Evolutionary conservation across 2,888 invertebrate genomes (phyloP).

Genomic region (Brachynemurus nebulosus): DNA sequence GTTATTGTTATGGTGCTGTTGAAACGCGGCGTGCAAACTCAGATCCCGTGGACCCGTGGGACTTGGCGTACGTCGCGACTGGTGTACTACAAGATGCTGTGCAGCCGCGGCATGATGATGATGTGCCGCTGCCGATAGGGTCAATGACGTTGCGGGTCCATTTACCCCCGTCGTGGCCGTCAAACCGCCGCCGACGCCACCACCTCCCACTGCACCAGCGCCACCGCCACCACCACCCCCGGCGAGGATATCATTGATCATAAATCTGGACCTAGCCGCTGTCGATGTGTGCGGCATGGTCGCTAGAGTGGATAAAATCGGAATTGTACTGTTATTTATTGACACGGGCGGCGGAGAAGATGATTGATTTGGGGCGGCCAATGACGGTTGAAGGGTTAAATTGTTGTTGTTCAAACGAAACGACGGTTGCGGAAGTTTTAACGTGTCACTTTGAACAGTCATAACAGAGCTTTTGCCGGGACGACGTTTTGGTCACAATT

Average conservation of each 20-base stretch:
- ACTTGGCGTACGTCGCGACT: constrained; percentile 36
- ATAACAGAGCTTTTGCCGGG: constrained; percentile 31
- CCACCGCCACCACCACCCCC: constrained; percentile 40
- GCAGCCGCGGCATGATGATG: no score
- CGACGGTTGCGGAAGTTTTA: constrained; percentile 17
- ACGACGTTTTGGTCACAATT: no score
- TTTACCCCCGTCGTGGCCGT: no score
- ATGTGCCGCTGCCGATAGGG: no score
- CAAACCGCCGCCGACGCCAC: no score
- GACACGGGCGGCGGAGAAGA: no score
- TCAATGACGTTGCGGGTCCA: constrained; percentile 22
- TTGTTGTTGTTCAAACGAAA: no score
- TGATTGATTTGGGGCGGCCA: no score
- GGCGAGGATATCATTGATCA: constrained; percentile 79
- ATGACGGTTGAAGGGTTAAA: no score
- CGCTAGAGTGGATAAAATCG: constrained; percentile 16
- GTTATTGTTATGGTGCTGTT: constrained; percentile 13
- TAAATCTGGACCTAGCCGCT: constrained; percentile 65
- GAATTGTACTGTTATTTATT: no score
- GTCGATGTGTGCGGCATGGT: constrained; percentile 38
- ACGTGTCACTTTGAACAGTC: constrained; percentile 34
- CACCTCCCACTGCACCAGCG: constrained; percentile 43
- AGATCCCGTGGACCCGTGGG: constrained; percentile 40
- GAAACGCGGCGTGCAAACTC: constrained; percentile 31
- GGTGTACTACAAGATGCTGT: no score